phyloP scores from a whole-genome alignment of 2,888 invertebrate species.

The Anarsia innoxiella region DNA sequence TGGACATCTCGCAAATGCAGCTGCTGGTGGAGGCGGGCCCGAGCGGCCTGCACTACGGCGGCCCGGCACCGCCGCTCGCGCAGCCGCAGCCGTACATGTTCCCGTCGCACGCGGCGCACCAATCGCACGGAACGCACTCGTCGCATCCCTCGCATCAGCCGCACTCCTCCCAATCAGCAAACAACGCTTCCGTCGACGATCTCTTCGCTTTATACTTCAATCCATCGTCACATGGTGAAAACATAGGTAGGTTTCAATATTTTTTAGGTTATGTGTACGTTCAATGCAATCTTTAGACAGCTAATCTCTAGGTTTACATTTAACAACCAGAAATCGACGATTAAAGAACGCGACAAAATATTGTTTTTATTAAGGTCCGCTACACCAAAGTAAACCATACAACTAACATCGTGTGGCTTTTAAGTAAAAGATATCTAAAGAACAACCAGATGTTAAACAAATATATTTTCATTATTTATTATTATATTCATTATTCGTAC shows the following conservation, averaged over 20 bases:
- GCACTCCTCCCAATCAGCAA: slow-evolving; percentile 31
- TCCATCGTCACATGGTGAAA: slow-evolving; percentile 78
- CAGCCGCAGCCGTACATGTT: slow-evolving; percentile 60
- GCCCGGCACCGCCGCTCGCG: slow-evolving; percentile 63
- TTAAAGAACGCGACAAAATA: no score
- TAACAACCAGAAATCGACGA: no score
- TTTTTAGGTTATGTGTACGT: no score
- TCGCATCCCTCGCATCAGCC: slow-evolving; percentile 39
- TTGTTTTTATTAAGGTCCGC: no score
- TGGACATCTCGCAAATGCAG: slow-evolving; percentile 89
- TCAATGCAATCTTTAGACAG: no score
- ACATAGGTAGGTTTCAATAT: slow-evolving; percentile 15
- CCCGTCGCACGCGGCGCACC: slow-evolving; percentile 32
- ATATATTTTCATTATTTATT: no score
- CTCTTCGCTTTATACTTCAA: slow-evolving; percentile 83
- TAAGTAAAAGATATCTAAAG: no score
- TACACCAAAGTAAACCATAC: no score
- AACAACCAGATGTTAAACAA: no score
- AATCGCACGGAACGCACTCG: slow-evolving; percentile 44
- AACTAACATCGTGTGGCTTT: no score
- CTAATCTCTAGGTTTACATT: no score
- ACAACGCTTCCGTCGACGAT: slow-evolving; percentile 80
- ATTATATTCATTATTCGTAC: no score
- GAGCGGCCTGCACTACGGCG: slow-evolving; percentile 67
- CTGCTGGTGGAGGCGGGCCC: slow-evolving; percentile 79